These are phyloP conservation scores for Pelecanus crispus DNA, from an alignment of 2,113 vertebrate genomes.

Conservation along the genomic window DNA sequence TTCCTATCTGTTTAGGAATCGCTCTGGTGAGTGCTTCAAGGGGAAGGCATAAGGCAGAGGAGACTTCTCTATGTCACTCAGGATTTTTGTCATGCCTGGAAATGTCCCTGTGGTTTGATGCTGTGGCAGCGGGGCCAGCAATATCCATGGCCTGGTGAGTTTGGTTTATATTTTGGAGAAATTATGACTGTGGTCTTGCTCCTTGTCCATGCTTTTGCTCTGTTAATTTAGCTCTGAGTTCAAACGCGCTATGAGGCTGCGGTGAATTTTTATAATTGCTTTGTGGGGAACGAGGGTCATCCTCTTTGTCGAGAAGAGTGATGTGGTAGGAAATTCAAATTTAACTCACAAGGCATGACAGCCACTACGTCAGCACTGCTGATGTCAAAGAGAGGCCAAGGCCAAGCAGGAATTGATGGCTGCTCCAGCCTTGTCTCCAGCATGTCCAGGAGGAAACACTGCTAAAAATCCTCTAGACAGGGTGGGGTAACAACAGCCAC, in stretches of 20 bases:
- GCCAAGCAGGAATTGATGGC: background rate
- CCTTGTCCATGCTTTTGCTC: background rate
- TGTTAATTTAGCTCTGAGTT: background rate
- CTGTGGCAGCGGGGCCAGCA: background rate
- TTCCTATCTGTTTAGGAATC: background rate
- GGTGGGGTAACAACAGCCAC: background rate
- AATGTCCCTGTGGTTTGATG: background rate
- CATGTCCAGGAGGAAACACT: background rate
- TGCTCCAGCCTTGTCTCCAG: background rate
- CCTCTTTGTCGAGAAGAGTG: background rate
- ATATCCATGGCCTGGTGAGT: background rate
- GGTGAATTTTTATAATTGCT: background rate
- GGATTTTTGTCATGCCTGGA: background rate
- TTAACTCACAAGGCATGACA: background rate
- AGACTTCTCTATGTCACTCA: background rate
- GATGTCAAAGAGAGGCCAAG: background rate
- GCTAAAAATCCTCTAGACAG: background rate
- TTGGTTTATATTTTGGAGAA: background rate
- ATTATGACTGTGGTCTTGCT: background rate
- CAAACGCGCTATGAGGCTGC: background rate
- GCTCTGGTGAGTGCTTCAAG: background rate
- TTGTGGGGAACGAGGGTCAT: background rate
- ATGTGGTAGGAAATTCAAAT: background rate
- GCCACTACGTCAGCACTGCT: background rate
- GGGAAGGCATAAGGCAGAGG: background rate